Percentiles rank a stretch among this genome's conserved stretches.
Evolutionary conservation across 2,113 vertebrate genomes (phyloP).

Genomic region (Myrmecobius fasciatus): DNA sequence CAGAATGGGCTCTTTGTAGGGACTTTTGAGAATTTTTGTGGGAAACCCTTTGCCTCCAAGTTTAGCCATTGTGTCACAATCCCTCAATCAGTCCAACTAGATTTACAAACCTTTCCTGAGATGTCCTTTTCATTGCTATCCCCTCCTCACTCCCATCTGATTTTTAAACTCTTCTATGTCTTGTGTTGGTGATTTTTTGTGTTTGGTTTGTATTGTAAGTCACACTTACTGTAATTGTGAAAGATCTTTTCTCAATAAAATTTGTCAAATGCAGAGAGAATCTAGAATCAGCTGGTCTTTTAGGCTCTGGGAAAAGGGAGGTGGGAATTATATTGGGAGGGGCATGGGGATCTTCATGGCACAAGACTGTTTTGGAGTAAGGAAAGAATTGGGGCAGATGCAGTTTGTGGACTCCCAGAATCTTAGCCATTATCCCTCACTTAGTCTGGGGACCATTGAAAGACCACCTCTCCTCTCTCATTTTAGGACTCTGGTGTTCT

Average conservation of each 20-base stretch:
- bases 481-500: background rate
- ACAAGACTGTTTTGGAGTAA: background rate
- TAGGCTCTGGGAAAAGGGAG: background rate
- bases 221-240: background rate
- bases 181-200: background rate
- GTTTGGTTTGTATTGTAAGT: background rate
- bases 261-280: background rate
- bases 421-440: background rate
- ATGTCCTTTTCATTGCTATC: background rate
- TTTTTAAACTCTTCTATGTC: background rate
- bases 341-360: background rate
- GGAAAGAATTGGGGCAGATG: background rate
- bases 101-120: background rate
- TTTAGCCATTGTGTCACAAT: background rate
- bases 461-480: background rate
- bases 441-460: background rate
- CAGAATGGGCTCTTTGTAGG: background rate
- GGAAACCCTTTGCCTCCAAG: background rate
- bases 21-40: background rate
- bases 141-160: background rate
- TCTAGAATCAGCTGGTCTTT: slow-evolving; percentile 4
- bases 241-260: background rate
- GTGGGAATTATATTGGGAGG: background rate
- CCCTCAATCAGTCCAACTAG: background rate
- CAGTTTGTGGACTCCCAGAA: background rate